Evolutionary conservation across 2,888 invertebrate genomes (phyloP).

Genomic region (Sphaeridia pumilis): DNA sequence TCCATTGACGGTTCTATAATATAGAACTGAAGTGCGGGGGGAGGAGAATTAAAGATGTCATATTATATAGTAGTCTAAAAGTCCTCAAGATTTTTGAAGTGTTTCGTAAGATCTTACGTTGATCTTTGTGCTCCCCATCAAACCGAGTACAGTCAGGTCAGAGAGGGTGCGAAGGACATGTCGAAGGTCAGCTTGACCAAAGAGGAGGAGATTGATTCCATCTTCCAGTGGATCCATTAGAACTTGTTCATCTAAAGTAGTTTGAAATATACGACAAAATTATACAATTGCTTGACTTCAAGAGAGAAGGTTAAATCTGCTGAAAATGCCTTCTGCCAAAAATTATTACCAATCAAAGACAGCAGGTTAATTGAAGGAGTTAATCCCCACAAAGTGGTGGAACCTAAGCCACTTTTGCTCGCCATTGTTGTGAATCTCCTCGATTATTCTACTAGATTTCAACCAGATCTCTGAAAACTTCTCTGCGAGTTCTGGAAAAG

Average conservation of each 20-base stretch:
- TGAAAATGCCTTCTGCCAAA: too few relatives aligned
- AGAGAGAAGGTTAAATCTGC: too few relatives aligned
- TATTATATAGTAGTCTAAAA: too few relatives aligned
- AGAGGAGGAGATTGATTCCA: conserved; percentile 59
- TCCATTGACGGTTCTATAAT: conserved; percentile 65
- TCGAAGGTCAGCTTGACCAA: conserved; percentile 69
- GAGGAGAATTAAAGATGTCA: not conserved
- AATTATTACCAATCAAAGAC: conserved; percentile 36
- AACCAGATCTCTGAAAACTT: too few relatives aligned
- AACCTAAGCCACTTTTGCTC: conserved; percentile 19
- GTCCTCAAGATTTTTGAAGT: too few relatives aligned
- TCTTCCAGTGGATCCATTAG: conserved; percentile 38
- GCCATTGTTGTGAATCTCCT: too few relatives aligned
- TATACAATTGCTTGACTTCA: too few relatives aligned
- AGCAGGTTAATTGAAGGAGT: conserved; percentile 68
- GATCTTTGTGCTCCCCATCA: conserved; percentile 16
- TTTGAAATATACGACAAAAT: too few relatives aligned
- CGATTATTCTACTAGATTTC: too few relatives aligned
- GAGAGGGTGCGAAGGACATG: conserved; percentile 70
- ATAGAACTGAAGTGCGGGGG: conserved; percentile 44
- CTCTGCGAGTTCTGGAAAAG: too few relatives aligned
- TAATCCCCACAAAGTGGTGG: conserved; percentile 55
- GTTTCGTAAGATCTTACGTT: too few relatives aligned
- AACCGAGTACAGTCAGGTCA: conserved; percentile 40
- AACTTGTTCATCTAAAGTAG: conserved; percentile 7